Base-by-base conservation (phyloP, 2,888 invertebrate species). In the Amphipoea lucens region DNA sequence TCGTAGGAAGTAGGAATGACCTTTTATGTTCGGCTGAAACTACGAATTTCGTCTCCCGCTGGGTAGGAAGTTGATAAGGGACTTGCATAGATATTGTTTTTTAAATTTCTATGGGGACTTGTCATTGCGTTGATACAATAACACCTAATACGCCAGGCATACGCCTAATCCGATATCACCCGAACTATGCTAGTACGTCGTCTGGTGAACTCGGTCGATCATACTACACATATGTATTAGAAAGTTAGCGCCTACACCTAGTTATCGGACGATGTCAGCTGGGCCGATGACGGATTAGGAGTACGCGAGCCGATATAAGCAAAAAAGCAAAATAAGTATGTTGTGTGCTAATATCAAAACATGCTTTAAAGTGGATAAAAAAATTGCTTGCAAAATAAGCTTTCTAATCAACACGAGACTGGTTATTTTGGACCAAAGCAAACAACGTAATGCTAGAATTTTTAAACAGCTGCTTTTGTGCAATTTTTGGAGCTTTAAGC, bases 391-490 rank as follows among this genome's bases (percentile, higher is more conserved):
- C 20, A 72, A 63, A 45, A 12, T 23, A 17, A 36, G 51, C 11
- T 63, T 81, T 45, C 14, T 36, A 65, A 74, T 74, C 17, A 82
- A 57, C 45, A 40, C 17, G 6, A 29, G 7, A 12, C 14, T 45
- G 0, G 5, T 23, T 29, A 20, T 51, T 78, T 73, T 60, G 45
- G 29, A 75, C 36, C 14, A 65, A 60, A 72, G 17, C 51, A 36
- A 60, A 67, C 54, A 57, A 63, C 29, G 36, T 57, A 29, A 42
- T 40, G n/a, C 42, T 4, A 42, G 51, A 72, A 78, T 83, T 65
- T 7, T 66, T 29, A 76, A 69, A 42, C n/a, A 71, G 70, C 40
- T 67, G 29, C 73, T 72, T 73, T 82, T 62, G 42, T 75, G n/a
- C 36, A 74, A 66, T 20, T 73, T 75, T 80, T 48, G 1, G 23